phyloP scores from a whole-genome alignment of 2,113 vertebrate genomes.

The Hipposideros armiger region DNA sequence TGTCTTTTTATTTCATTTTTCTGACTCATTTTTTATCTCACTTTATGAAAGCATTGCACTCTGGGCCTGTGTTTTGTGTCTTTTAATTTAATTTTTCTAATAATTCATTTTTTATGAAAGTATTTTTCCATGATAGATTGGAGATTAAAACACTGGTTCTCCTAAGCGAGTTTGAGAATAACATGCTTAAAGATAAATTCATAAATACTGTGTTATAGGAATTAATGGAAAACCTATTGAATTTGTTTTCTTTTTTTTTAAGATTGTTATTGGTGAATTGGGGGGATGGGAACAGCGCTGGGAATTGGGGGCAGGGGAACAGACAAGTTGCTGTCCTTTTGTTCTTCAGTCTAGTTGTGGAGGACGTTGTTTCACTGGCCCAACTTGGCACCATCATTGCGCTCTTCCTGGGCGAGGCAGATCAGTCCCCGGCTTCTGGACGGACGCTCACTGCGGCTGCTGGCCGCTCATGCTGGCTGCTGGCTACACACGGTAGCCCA shows the following conservation, averaged over 20 bases:
- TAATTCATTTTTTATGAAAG: constrained; percentile 16
- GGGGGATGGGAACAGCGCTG: too few species aligned
- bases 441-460: too few species aligned
- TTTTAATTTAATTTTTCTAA: constrained; percentile 27
- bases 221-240: neutral
- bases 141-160: constrained; percentile 16
- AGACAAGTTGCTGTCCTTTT: too few species aligned
- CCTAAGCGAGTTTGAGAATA: constrained; percentile 12
- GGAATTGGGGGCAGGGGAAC: too few species aligned
- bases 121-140: neutral
- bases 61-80: neutral
- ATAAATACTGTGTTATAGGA: neutral
- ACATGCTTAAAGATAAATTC: constrained; percentile 19
- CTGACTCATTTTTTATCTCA: constrained; percentile 49
- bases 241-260: neutral
- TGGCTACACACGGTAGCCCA: too few species aligned
- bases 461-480: too few species aligned
- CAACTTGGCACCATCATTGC: too few species aligned
- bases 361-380: too few species aligned
- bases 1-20: constrained; percentile 32
- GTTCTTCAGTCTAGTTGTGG: too few species aligned
- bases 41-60: neutral
- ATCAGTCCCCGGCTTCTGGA: too few species aligned
- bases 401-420: too few species aligned
- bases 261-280: too few species aligned